Evolutionary conservation across 2,797 vertebrate genomes (phyloP), one percentile per base, ranked within the genome.

Genomic region (Odontamblyopus rebecca): DNA sequence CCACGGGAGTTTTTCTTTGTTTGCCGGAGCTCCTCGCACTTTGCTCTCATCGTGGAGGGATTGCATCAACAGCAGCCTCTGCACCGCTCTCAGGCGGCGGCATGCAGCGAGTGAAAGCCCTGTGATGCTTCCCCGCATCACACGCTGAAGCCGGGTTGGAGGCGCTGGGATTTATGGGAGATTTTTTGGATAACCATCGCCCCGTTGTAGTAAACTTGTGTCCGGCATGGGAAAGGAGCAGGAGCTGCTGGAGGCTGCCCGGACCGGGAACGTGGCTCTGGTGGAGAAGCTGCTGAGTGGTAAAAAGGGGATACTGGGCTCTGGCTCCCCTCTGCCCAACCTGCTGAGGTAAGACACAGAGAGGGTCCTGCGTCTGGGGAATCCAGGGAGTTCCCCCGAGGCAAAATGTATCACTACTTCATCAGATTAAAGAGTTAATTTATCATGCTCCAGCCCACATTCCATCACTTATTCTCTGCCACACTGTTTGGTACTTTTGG

Each of bases 201-300:
- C 77, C 77, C 71, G 78, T 81, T 82, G 86, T 80, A 88, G 79
- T 44, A 87, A 93, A 91, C 90, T 91, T 89, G 83, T 75, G 82
- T 83, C 84, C 88, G 91, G 92, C 92, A 98, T 98, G 97, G 96
- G 97, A 73, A 98, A 98, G 92, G 97, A 98, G 89, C 97, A 98
- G 91, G 97, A 98, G 91, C 96, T 98, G 82, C 94, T 98, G 92
- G 97, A 98, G 90, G 96, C 96, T 75, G 94, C 97, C 89, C 96
- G 97, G 82, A 98, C 95, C 67, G 97, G 97, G 90, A 98, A 98
- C 84, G 96, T 98, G 85, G 94, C 93, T 90, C 83, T 97, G 93
- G 97, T 98, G 94, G 97, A 98, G 92, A 98, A 98, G 94, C 91
- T 98, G 92, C 90, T 98, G 85, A 97, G 95, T 89, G 97, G 96